Percentiles rank a stretch among this genome's conserved stretches.
These are phyloP conservation scores for Arctia plantaginis DNA, from an alignment of 2,888 invertebrate species.

Conservation along the genomic window DNA sequence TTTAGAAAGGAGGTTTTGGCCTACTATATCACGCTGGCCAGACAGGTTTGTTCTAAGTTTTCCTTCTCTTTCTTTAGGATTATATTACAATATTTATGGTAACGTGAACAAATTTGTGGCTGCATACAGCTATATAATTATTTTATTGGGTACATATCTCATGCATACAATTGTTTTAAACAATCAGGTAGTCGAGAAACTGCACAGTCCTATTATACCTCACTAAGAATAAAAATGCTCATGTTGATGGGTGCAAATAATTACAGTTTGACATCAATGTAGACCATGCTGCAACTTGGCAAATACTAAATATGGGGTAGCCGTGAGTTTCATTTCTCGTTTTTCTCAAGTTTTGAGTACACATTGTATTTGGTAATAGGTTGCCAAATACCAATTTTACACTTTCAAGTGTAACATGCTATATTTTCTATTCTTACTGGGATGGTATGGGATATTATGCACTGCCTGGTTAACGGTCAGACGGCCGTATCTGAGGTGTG, in stretches of 20 bases:
- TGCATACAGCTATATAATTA: too few relatives aligned
- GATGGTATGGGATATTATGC: too few relatives aligned
- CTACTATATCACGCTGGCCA: too few relatives aligned
- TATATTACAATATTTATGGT: neutral
- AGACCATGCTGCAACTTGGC: neutral
- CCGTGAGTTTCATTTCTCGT: neutral
- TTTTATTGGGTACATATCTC: neutral
- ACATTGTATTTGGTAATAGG: neutral
- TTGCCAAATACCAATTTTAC: neutral
- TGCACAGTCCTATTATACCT: neutral
- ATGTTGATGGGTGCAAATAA: neutral
- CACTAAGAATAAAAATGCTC: neutral
- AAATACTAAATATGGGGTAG: neutral
- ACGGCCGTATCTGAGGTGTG: too few relatives aligned
- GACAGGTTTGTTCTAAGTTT: too few relatives aligned
- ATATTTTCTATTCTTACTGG: neutral
- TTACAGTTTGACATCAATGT: neutral
- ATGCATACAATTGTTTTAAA: neutral
- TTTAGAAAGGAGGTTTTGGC: too few relatives aligned
- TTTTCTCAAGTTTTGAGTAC: neutral
- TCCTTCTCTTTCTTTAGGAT: too few relatives aligned
- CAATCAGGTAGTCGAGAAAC: neutral
- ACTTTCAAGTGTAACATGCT: neutral
- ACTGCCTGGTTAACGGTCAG: too few relatives aligned
- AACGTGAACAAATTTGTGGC: neutral